These are phyloP conservation scores for Pelosia muscerda DNA, from an alignment of 2,888 invertebrate genomes.

Conservation along the genomic window DNA sequence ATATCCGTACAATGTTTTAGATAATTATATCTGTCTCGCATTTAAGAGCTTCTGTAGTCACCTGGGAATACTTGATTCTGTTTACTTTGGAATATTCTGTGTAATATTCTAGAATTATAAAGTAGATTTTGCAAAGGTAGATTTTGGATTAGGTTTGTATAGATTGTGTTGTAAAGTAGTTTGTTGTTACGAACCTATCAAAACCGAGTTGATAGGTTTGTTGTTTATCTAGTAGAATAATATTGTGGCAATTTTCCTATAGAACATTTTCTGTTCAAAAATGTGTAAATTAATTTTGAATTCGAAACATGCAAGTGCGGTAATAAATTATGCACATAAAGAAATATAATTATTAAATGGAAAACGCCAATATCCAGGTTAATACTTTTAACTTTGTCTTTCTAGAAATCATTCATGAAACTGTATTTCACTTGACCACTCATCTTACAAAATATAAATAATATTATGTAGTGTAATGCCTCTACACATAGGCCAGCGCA, in stretches of 20 bases:
- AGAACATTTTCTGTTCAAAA: neutral
- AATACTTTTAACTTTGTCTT: no score
- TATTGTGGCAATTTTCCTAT: constrained; percentile 4
- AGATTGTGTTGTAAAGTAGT: constrained; percentile 16
- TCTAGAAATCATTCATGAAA: no score
- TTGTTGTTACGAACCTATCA: constrained; percentile 14
- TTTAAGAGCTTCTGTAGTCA: constrained; percentile 18
- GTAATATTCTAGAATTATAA: constrained; percentile 5
- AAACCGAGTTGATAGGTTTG: constrained; percentile 10
- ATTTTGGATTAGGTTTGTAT: constrained; percentile 13
- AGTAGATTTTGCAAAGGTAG: constrained; percentile 8
- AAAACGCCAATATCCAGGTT: no score
- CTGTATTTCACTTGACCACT: no score
- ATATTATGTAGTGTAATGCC: no score
- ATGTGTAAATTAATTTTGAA: neutral
- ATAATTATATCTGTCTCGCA: constrained; percentile 38
- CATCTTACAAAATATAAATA: no score
- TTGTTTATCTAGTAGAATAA: constrained; percentile 13
- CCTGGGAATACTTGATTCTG: constrained; percentile 31
- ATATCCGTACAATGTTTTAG: constrained; percentile 34
- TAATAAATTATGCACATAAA: no score
- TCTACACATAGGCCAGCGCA: no score
- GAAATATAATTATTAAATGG: no score
- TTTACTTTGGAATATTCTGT: constrained; percentile 4
- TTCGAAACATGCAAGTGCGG: neutral